Conservation (phyloP, 2,888 invertebrate genomes). For the Tolmerus cingulatus region DNA sequence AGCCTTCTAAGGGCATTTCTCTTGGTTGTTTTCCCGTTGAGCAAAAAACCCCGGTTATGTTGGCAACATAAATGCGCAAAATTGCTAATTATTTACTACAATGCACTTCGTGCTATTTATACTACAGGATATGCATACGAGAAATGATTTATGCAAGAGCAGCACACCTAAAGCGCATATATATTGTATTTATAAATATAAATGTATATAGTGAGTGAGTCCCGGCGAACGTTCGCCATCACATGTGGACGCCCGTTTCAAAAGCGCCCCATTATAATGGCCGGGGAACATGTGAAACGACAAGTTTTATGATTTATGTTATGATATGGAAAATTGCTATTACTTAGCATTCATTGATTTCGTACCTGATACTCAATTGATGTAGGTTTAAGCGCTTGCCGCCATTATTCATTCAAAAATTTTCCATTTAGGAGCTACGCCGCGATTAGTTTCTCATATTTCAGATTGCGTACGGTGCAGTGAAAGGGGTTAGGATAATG, state of each 20-base stretch:
- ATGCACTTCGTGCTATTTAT: conserved; percentile 15
- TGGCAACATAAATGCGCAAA: conserved; percentile 21
- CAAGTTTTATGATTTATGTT: conserved; percentile 37
- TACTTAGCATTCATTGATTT: conserved; percentile 40
- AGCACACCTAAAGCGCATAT: not conserved
- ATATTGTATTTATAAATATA: not conserved
- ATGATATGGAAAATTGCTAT: conserved; percentile 36
- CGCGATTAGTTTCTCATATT: conserved; percentile 14
- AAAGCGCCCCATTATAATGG: conserved; percentile 18
- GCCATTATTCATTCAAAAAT: conserved; percentile 15
- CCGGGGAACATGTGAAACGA: conserved; percentile 14
- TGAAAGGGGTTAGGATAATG: conserved; percentile 14
- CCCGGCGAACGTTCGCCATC: not conserved
- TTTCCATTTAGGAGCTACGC: not conserved
- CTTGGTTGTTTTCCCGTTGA: not conserved
- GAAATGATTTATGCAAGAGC: conserved; percentile 32
- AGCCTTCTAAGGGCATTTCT: conserved; percentile 8
- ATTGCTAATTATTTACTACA: conserved; percentile 32
- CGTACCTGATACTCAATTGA: conserved; percentile 31
- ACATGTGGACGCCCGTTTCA: not conserved
- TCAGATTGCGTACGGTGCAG: not conserved
- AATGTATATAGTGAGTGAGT: not conserved
- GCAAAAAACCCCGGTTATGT: not conserved
- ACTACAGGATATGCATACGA: conserved; percentile 13
- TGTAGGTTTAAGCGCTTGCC: conserved; percentile 24